phyloP scores from a whole-genome alignment of 2,888 invertebrate genomes.

The Temnothorax ravouxi region DNA sequence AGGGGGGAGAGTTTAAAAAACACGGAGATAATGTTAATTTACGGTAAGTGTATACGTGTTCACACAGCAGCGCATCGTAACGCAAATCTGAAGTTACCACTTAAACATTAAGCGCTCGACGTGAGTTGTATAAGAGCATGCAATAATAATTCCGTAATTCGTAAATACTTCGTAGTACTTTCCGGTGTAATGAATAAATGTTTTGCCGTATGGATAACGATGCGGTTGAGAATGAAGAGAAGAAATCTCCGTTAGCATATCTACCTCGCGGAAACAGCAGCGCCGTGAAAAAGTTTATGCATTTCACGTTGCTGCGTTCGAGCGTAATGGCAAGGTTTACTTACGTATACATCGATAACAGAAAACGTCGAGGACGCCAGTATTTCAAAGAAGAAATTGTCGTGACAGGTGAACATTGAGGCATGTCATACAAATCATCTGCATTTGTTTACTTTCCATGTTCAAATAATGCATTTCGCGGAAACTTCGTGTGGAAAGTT shows the following conservation, averaged over 20 bases:
- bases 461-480: constrained; percentile 37
- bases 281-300: neutral
- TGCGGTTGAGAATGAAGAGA: neutral
- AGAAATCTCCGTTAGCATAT: neutral
- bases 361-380: constrained; percentile 7
- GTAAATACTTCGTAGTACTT: neutral
- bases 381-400: constrained; percentile 39
- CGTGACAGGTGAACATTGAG: constrained; percentile 44
- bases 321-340: constrained; percentile 5
- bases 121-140: constrained; percentile 12
- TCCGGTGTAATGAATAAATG: constrained; percentile 40
- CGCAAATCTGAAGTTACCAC: constrained; percentile 26
- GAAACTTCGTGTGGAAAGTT: constrained; percentile 44
- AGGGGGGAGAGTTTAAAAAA: constrained; percentile 23
- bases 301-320: neutral
- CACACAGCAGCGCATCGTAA: neutral
- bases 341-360: constrained; percentile 36
- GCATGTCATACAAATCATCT: constrained; percentile 30
- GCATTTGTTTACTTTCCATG: constrained; percentile 59
- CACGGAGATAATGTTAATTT: constrained; percentile 49
- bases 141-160: constrained; percentile 31
- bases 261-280: neutral
- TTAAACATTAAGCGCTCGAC: constrained; percentile 42
- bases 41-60: constrained; percentile 24
- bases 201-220: constrained; percentile 33